Evolutionary conservation across 2,797 vertebrate species (phyloP).

Genomic region (Yasuhikotakia modesta): DNA sequence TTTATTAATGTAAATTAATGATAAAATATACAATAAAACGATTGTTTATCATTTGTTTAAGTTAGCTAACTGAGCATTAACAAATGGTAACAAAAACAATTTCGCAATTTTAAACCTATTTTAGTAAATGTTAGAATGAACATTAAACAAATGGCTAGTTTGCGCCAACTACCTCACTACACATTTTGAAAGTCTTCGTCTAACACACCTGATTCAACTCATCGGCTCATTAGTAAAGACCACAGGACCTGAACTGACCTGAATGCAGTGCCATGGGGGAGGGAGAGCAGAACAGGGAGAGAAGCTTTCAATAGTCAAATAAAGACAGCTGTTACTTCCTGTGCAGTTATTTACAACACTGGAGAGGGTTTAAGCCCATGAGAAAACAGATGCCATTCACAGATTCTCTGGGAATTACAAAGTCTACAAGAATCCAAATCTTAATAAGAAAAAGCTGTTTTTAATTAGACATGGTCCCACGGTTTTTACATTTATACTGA

Average conservation of each 20-base stretch:
- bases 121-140: too few relatives aligned
- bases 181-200: not conserved
- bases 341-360: conserved; percentile 52
- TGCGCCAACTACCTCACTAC: not conserved
- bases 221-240: not conserved
- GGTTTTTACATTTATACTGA: not conserved
- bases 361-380: conserved; percentile 11
- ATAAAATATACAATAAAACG: too few relatives aligned
- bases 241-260: not conserved
- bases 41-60: too few relatives aligned
- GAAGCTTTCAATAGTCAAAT: conserved; percentile 29
- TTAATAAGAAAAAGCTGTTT: not conserved
- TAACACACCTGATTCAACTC: not conserved
- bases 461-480: not conserved
- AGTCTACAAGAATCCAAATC: not conserved
- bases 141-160: too few relatives aligned
- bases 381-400: conserved; percentile 22
- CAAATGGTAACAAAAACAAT: too few relatives aligned
- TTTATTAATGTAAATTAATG: too few relatives aligned
- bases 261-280: conserved; percentile 16
- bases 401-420: not conserved
- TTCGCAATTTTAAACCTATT: too few relatives aligned
- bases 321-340: conserved; percentile 41
- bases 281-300: not conserved
- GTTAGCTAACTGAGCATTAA: too few relatives aligned